Base-by-base conservation (phyloP, 1,140 invertebrate genomes). In the Bombus waltoni region DNA sequence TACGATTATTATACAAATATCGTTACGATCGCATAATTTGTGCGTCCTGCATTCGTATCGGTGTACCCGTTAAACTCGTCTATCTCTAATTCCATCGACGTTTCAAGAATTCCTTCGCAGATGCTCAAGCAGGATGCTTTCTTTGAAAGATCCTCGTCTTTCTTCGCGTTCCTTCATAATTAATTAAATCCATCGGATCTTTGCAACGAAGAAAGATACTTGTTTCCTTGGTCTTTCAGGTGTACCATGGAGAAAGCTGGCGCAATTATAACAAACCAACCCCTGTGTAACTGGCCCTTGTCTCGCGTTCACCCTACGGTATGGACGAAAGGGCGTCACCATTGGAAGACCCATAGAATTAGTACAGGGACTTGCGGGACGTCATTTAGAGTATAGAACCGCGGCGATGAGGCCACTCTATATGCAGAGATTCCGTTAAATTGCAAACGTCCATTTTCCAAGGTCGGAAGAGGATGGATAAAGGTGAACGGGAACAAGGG, bases 341-440 rank as follows among this genome's bases (percentile, higher is more conserved):
- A 82, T 82, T 80, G 86, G 38, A 89, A 84, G 87, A 85, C 76
- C 90, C 89, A 88, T 92, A 90, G 90, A 91, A 92, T 92, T 92
- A 92, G 89, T 83, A 71, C 87, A 62, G 91, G 91, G 91, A 92
- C 91, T 89, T 91, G 83, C 90, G 91, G 91, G 89, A 87, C 88
- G 91, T 92, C 91, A 89, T 91, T 92, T 87, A 86, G 91, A 89
- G 88, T 81, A 81, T 76, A 86, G 85, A 85, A 75, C 87, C 79
- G 80, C 47, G 76, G 71, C 88, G 88, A 92, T 91, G 89, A 92
- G 86, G 85, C 90, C 91, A 91, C 91, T 92, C 90, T 92, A 92
- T 92, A 92, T 92, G 92, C 92, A 92, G 90, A 93, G 92, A 92
- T 92, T 91, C 89, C 91, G 88, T 90, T 89, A 92, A 91, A 92